These are phyloP conservation scores for Hypomecis punctinalis DNA, from an alignment of 2,888 invertebrate genomes.

Conservation along the genomic window DNA sequence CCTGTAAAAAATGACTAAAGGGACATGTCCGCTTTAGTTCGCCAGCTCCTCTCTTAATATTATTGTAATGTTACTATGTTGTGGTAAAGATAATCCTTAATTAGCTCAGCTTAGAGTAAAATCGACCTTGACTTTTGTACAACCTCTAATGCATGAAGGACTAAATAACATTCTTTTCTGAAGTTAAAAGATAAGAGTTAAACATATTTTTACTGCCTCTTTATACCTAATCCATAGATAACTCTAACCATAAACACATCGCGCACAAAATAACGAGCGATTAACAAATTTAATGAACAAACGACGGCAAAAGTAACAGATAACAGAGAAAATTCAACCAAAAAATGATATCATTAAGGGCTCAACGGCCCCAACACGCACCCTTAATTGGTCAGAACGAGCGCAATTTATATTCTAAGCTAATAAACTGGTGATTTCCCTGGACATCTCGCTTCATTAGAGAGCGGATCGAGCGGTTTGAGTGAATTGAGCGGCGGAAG, in stretches of 20 bases:
- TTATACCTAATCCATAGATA: not conserved
- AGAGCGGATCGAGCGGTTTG: conserved; percentile 22
- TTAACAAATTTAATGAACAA: conserved; percentile 20
- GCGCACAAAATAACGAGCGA: conserved; percentile 14
- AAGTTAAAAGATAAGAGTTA: no score
- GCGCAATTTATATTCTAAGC: conserved; percentile 65
- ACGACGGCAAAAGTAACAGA: conserved; percentile 19
- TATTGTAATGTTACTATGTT: no score
- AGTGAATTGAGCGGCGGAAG: conserved; percentile 2
- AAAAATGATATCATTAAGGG: conserved; percentile 36
- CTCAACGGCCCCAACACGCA: conserved; percentile 43
- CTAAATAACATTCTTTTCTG: no score
- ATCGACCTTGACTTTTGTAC: no score
- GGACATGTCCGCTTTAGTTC: no score
- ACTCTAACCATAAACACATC: not conserved
- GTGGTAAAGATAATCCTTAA: no score
- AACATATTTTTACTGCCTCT: no score
- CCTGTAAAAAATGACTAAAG: no score
- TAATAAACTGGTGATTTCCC: conserved; percentile 77
- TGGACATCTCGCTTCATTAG: conserved; percentile 68
- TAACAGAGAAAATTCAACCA: conserved; percentile 28
- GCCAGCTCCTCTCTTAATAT: no score
- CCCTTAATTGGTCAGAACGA: conserved; percentile 62
- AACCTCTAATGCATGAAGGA: no score
- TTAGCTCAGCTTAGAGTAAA: no score